Evolutionary conservation across 92 coral and sea anemone genomes (phyloP).

Genomic region (Epizoanthus rinbou): DNA sequence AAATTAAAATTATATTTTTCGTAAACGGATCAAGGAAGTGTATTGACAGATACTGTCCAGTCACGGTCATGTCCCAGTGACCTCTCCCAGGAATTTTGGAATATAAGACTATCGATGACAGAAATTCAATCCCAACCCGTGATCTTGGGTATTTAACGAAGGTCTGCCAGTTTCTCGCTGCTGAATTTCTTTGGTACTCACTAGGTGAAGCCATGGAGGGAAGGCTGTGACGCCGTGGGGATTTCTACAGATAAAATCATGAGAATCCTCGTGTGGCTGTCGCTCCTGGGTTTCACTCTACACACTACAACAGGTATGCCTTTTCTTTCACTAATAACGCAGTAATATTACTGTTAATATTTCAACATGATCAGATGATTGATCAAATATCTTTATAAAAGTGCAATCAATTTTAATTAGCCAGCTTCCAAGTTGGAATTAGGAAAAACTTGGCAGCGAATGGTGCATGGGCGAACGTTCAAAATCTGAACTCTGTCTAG

Average conservation of each 20-base stretch:
- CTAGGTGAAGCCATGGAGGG: conserved; percentile 40
- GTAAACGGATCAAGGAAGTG: neutral
- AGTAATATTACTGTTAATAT: neutral
- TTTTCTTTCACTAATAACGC: neutral
- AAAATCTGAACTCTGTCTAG: no score
- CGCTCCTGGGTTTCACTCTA: conserved; percentile 3
- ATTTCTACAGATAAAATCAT: neutral
- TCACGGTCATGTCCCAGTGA: neutral
- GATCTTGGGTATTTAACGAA: conserved; percentile 31
- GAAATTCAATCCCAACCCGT: conserved; percentile 19
- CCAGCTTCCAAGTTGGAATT: no score
- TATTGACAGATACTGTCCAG: conserved; percentile 17
- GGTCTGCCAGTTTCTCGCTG: neutral
- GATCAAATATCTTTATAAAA: no score
- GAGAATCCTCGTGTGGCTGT: neutral
- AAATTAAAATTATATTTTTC: no score
- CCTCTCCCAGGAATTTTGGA: neutral
- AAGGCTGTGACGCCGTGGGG: conserved; percentile 30
- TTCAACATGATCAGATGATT: neutral
- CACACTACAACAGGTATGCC: conserved; percentile 26
- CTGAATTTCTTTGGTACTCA: conserved; percentile 11
- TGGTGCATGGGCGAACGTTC: no score
- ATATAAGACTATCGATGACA: conserved; percentile 34
- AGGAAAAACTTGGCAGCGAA: no score
- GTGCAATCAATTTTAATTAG: no score